These are phyloP conservation scores for Microdon myrmicae DNA, from an alignment of 2,888 invertebrate species.

Conservation along the genomic window DNA sequence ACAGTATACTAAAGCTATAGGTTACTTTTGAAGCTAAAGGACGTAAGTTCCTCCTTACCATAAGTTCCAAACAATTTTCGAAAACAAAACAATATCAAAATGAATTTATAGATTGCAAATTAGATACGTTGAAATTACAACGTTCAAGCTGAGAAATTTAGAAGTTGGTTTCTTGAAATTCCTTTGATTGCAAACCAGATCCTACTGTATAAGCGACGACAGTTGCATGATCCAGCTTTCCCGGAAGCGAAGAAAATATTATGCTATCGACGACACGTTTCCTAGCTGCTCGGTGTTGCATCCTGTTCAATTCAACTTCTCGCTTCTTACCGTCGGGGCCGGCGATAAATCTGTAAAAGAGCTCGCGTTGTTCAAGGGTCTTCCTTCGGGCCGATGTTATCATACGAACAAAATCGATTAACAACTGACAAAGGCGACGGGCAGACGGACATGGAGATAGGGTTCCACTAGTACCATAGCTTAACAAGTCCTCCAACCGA, in stretches of 20 bases:
- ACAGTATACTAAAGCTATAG: constrained; percentile 48
- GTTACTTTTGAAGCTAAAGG: constrained; percentile 32
- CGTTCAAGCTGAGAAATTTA: no score
- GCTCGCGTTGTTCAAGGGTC: constrained; percentile 82
- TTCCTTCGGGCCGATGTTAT: constrained; percentile 85
- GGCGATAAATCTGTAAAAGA: constrained; percentile 74
- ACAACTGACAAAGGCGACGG: constrained; percentile 75
- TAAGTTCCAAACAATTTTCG: neutral
- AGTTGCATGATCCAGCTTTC: constrained; percentile 89
- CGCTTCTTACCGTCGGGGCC: constrained; percentile 68
- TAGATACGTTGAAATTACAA: neutral
- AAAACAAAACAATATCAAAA: neutral
- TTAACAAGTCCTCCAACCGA: constrained; percentile 79
- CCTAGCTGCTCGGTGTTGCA: constrained; percentile 75
- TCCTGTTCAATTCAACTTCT: constrained; percentile 71
- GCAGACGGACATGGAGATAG: constrained; percentile 74
- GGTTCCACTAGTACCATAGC: constrained; percentile 74
- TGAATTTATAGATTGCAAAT: no score
- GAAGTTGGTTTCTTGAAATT: constrained; percentile 66
- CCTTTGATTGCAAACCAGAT: constrained; percentile 62
- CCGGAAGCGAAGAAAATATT: constrained; percentile 76
- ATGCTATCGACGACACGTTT: constrained; percentile 79
- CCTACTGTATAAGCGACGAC: constrained; percentile 84
- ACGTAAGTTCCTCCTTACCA: constrained; percentile 15
- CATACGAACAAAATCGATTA: constrained; percentile 81